Percentiles rank a stretch among this genome's conserved stretches.
Conservation (phyloP, 2,888 invertebrate species). For the Orchesella flavescens region DNA sequence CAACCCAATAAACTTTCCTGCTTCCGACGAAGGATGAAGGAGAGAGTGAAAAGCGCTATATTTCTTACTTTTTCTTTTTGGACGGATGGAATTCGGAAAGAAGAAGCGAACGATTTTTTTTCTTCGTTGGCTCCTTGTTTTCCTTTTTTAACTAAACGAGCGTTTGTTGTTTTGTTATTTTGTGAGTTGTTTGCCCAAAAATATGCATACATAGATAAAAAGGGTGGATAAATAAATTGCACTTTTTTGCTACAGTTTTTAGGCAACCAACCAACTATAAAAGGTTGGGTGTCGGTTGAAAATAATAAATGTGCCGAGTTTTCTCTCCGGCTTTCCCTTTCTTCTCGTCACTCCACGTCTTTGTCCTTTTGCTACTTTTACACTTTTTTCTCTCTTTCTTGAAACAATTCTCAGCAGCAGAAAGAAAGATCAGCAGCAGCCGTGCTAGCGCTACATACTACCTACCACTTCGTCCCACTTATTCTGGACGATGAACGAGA, state of each 20-base stretch:
- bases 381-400: too few species aligned
- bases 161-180: conserved; percentile 10
- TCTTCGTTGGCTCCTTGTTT: neutral
- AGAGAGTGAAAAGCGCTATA: neutral
- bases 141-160: neutral
- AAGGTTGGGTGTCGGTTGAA: conserved; percentile 34
- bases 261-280: conserved; percentile 17
- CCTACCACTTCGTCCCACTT: too few species aligned
- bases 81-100: too few species aligned
- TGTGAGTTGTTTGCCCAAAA: neutral
- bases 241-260: conserved; percentile 32
- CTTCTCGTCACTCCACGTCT: conserved; percentile 10
- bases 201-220: neutral
- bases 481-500: too few species aligned
- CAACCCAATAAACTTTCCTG: too few species aligned
- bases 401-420: too few species aligned
- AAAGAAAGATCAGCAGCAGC: too few species aligned
- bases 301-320: conserved; percentile 53
- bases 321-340: conserved; percentile 13
- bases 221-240: conserved; percentile 39
- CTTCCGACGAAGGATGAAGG: too few species aligned
- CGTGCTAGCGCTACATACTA: too few species aligned
- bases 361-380: too few species aligned
- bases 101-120: too few species aligned
- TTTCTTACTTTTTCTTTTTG: neutral